Conservation (phyloP, 2,888 invertebrate genomes). For the Apodemia mormo region DNA sequence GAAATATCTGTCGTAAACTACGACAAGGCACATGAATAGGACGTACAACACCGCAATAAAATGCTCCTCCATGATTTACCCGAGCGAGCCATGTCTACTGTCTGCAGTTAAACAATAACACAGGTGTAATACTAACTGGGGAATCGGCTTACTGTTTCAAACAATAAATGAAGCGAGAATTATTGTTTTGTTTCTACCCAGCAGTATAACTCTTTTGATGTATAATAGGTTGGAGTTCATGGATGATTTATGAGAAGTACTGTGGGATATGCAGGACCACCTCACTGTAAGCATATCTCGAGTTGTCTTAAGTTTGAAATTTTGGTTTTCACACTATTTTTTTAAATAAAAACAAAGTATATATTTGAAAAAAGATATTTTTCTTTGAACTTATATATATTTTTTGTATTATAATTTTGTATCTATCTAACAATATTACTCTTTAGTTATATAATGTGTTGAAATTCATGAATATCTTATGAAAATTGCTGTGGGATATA, state of each 20-base stretch:
- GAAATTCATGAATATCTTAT: too few species aligned
- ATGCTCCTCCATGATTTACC: slow-evolving; percentile 30
- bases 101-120: slow-evolving; percentile 23
- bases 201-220: slow-evolving; percentile 8
- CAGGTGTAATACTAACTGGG: slow-evolving; percentile 24
- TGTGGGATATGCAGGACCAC: too few species aligned
- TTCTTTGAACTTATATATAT: too few species aligned
- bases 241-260: neutral
- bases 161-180: slow-evolving; percentile 26
- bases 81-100: slow-evolving; percentile 16
- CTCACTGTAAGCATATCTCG: too few species aligned
- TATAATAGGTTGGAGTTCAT: neutral
- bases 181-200: slow-evolving; percentile 14
- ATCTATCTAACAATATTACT: too few species aligned
- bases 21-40: slow-evolving; percentile 26
- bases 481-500: too few species aligned
- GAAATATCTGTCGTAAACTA: slow-evolving; percentile 16
- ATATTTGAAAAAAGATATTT: too few species aligned
- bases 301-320: too few species aligned
- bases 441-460: too few species aligned
- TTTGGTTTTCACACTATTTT: too few species aligned
- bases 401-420: too few species aligned
- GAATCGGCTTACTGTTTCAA: slow-evolving; percentile 36
- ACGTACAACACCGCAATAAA: slow-evolving; percentile 25
- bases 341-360: too few species aligned